Base-by-base conservation (phyloP, 1,140 invertebrate genomes). In the Cyrtorhinus lividipennis region DNA sequence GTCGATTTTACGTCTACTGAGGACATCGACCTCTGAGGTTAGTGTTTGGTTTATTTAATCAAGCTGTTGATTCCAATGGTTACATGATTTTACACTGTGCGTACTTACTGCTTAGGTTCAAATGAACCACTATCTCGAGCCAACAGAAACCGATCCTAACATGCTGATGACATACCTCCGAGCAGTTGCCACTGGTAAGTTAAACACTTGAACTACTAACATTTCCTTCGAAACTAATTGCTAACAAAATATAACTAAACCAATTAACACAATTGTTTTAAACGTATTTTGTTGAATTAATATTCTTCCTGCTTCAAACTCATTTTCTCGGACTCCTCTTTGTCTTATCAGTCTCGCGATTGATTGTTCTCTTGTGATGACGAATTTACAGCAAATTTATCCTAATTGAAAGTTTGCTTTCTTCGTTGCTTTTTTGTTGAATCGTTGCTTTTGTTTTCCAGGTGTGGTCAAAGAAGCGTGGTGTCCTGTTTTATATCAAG, bases 1-100 rank as follows among this genome's bases (percentile, higher is more conserved):
- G 15, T 81, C 80, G 20, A 81, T 83, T 56, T 71, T 91, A 18
- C 77, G 85, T 25, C 84, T 83, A 20, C 72, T 91, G 1, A 78
- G 81, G 68, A 80, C 90, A 56, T 76, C 83, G 22, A 72, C 80
- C 23, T 74, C 80, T 45, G 73, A 83, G 72, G 80, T 87, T 69
- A 72, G 74, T n/a, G n/a, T n/a, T n/a, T n/a, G n/a, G n/a, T n/a
- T n/a, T n/a, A n/a, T n/a, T n/a, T n/a, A n/a, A n/a, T n/a, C n/a
- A n/a, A n/a, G n/a, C n/a, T n/a, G n/a, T n/a, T n/a, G n/a, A n/a
- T n/a, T n/a, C n/a, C n/a, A n/a, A n/a, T n/a, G n/a, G n/a, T n/a
- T n/a, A n/a, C n/a, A n/a, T n/a, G n/a, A n/a, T n/a, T n/a, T n/a
- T n/a, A n/a, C n/a, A 15, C 15, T 38, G 30, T 38, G 30, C 30